Percentiles rank a stretch among this genome's conserved stretches.
Evolutionary conservation across 1,140 invertebrate genomes (phyloP).

Genomic region (Archivesica marissinica): DNA sequence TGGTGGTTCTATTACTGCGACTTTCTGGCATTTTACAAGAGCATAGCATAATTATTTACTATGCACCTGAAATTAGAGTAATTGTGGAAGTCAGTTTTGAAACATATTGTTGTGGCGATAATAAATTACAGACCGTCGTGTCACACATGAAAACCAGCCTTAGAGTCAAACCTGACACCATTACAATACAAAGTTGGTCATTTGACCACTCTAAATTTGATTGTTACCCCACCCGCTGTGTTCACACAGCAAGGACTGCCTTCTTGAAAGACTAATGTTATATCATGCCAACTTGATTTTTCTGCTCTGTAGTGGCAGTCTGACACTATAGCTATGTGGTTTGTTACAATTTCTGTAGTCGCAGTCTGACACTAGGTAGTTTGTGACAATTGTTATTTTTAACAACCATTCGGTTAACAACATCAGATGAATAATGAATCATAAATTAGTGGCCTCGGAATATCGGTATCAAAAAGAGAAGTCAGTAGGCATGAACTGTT

Average conservation of each 20-base stretch:
- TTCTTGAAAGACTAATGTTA: not conserved
- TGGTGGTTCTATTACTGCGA: no score
- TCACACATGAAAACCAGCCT: slow-evolving; percentile 6
- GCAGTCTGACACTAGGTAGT: no score
- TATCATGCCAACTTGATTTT: not conserved
- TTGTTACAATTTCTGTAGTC: no score
- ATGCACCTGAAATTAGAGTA: slow-evolving; percentile 33
- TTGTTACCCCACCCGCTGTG: slow-evolving; percentile 49
- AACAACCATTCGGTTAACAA: no score
- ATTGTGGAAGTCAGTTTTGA: slow-evolving; percentile 39
- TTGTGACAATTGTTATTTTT: no score
- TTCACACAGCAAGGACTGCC: not conserved
- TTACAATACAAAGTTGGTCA: slow-evolving; percentile 46
- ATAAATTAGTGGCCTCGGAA: no score
- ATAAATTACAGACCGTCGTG: slow-evolving; percentile 49
- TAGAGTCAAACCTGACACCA: not conserved
- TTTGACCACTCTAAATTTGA: slow-evolving; percentile 38
- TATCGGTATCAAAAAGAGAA: no score
- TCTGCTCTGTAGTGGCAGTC: not conserved
- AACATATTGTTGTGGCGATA: slow-evolving; percentile 25
- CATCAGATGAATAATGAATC: no score
- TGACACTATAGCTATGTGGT: no score
- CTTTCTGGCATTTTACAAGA: no score
- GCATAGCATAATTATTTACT: no score
- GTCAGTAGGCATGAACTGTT: no score